These are phyloP conservation scores for Teleogryllus occipitalis DNA, from an alignment of 1,140 invertebrate genomes.

Conservation along the genomic window DNA sequence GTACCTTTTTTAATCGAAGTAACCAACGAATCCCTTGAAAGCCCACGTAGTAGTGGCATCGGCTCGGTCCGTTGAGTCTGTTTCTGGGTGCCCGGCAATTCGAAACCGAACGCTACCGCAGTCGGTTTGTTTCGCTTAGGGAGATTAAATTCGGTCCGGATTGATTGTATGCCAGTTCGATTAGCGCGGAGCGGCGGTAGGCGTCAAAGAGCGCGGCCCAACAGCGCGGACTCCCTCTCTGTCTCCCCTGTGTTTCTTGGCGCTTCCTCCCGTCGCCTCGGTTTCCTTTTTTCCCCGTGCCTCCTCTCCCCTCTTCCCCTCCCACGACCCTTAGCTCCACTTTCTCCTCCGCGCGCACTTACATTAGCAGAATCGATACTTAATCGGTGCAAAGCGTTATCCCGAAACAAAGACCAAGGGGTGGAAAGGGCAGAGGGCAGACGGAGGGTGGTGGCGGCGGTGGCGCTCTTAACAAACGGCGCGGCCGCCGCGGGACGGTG, in stretches of 20 bases:
- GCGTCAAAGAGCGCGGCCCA: not conserved
- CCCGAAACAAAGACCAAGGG: not conserved
- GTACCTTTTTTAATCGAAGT: too few species aligned
- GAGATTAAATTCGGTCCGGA: not conserved
- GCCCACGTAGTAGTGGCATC: too few species aligned
- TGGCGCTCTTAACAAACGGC: too few species aligned
- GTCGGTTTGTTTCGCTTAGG: not conserved
- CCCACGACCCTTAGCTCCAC: not conserved
- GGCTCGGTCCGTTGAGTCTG: too few species aligned
- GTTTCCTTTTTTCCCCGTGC: not conserved
- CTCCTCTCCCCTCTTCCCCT: constrained; percentile 2
- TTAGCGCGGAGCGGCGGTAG: not conserved
- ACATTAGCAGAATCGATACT: constrained; percentile 1
- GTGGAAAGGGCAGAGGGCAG: not conserved
- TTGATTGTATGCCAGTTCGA: not conserved
- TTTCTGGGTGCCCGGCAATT: too few species aligned
- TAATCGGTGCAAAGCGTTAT: constrained; percentile 4
- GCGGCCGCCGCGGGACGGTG: too few species aligned
- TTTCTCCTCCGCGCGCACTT: not conserved
- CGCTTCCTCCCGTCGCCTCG: not conserved
- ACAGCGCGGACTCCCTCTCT: not conserved
- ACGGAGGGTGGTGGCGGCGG: not conserved
- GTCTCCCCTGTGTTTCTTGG: not conserved
- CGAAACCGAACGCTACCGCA: too few species aligned
- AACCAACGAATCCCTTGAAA: too few species aligned